Base-by-base conservation (phyloP, 1,140 invertebrate genomes). In the Goniozus legneri region DNA sequence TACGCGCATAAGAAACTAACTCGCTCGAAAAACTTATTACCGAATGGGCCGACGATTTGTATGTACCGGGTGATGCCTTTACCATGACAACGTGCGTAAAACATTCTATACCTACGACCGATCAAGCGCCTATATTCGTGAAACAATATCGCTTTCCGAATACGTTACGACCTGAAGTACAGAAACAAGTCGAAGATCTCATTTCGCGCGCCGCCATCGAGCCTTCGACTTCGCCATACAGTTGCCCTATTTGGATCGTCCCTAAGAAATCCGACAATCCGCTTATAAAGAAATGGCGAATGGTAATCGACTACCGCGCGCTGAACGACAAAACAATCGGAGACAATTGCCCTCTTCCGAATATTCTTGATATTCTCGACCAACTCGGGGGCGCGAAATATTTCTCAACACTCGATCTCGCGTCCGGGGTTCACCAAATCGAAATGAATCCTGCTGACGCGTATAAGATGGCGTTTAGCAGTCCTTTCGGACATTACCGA, bases 361-460 rank as follows among this genome's bases (percentile, higher is more conserved):
- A 45, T 31, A 45, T 45, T n/a, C 14, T 27, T 14, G 22, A 45
- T 38, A 45, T 45, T 14, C n/a, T 45, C 22, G 44, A 46, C 18
- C 35, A 46, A 27, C 1, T 46, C 19, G 44, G 44, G 6, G 16
- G 21, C 38, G 13, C 44, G 2, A 46, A 46, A 27, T 46, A 46
- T 21, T 46, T 46, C 19, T 30, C 34, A 13, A 38, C 30, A 3
- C 15, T 46, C 13, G 36, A 46, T 21, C 13, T 46, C 13, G 32
- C 45, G 2, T 37, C 21, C 0, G 34, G 34, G 1, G 35, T 45
- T 10, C 43, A 45, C 8, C 12, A 45, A 19, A 45, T 45, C n/a
- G 8, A 14, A 2, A 45, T 45, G 43, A 7, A 14, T 13, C 12
- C 16, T 0, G 2, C 3, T 13, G 34, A 45, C 8, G 22, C 21